Percentiles rank a stretch among this genome's conserved stretches.
Conservation (phyloP, 2,888 invertebrate genomes). For the Synanthedon vespiformis region DNA sequence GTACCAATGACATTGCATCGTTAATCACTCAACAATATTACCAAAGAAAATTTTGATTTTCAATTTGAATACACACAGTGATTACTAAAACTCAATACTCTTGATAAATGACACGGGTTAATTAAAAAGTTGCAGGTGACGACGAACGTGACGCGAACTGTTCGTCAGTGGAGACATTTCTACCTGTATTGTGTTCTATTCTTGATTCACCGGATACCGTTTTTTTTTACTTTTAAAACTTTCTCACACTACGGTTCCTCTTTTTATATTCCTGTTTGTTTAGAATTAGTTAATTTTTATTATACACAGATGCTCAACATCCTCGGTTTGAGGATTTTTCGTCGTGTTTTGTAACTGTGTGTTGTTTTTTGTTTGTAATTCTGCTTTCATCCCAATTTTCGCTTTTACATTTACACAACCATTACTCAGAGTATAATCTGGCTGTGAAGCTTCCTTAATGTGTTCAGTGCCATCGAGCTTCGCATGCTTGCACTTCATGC, state of each 20-base stretch:
- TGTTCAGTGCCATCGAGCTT: no score
- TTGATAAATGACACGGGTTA: constrained; percentile 51
- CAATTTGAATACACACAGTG: constrained; percentile 47
- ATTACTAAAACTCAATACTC: constrained; percentile 44
- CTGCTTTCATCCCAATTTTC: no score
- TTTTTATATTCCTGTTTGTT: constrained; percentile 52
- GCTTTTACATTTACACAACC: no score
- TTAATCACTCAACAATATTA: constrained; percentile 56
- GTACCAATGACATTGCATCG: constrained; percentile 51
- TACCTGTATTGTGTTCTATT: constrained; percentile 33
- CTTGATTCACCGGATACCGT: constrained; percentile 31
- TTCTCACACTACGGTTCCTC: constrained; percentile 28
- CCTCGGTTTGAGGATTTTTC: no score
- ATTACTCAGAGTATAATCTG: background rate
- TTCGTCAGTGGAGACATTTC: constrained; percentile 18
- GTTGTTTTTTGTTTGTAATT: no score
- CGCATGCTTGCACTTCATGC: no score
- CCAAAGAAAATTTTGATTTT: constrained; percentile 61
- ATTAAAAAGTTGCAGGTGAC: constrained; percentile 25
- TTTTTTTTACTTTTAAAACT: constrained; percentile 26
- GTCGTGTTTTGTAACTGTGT: no score
- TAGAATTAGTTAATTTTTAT: constrained; percentile 26
- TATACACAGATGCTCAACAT: no score
- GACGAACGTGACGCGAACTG: constrained; percentile 16
- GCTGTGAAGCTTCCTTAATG: constrained; percentile 5